These are phyloP conservation scores for Drosophila picticornis DNA, from an alignment of 2,888 invertebrate species.

Conservation along the genomic window DNA sequence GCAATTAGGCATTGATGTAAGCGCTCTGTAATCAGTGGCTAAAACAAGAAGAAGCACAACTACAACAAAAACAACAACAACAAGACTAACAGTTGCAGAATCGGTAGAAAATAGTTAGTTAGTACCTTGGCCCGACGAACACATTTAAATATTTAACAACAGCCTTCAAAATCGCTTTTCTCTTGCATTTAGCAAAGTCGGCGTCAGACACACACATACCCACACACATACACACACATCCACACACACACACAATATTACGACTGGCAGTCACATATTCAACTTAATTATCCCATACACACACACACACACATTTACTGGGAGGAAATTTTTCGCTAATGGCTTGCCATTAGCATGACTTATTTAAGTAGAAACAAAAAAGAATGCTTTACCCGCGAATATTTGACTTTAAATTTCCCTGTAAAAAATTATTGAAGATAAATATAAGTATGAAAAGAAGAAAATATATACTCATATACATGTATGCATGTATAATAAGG, in stretches of 20 bases:
- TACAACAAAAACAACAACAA: slow-evolving; percentile 5
- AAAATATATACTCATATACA: no score
- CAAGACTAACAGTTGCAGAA: slow-evolving; percentile 1
- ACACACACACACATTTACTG: slow-evolving; percentile 15
- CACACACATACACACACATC: slow-evolving; percentile 14
- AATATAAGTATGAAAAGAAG: background rate
- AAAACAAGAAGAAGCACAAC: slow-evolving; percentile 24
- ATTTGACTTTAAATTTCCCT: slow-evolving; percentile 9
- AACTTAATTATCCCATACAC: slow-evolving; percentile 72
- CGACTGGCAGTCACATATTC: slow-evolving; percentile 55
- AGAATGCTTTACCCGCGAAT: background rate
- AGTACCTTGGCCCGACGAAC: slow-evolving; percentile 54
- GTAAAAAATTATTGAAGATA: background rate
- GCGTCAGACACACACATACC: slow-evolving; percentile 23
- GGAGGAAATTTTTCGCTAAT: slow-evolving; percentile 73
- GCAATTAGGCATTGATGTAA: slow-evolving; percentile 73
- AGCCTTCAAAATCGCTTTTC: slow-evolving; percentile 79
- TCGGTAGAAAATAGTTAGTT: slow-evolving; percentile 34
- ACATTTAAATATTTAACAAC: slow-evolving; percentile 76
- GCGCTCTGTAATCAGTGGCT: slow-evolving; percentile 55
- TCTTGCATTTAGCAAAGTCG: slow-evolving; percentile 61
- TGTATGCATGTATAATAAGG: no score
- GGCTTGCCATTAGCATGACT: slow-evolving; percentile 80
- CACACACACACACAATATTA: slow-evolving; percentile 19
- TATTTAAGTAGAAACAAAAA: slow-evolving; percentile 69